Base-by-base conservation (phyloP, 2,888 invertebrate species). In the Myathropa florea region DNA sequence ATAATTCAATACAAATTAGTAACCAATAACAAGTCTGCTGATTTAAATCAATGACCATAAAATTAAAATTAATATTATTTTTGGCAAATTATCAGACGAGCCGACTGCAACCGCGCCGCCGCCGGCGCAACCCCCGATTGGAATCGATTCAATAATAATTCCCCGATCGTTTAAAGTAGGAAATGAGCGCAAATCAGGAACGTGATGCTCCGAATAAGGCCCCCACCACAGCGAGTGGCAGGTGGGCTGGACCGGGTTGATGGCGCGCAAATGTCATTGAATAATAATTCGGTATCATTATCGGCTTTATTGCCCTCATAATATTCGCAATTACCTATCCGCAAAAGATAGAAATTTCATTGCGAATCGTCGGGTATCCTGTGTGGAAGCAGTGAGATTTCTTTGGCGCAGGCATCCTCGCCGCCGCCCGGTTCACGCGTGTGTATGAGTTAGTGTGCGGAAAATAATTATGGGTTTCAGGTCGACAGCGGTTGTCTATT, bases 211-310 rank as follows among this genome's bases (percentile, higher is more conserved):
- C 28, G 14, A 46, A 71, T n/a, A 28, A 39, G 46, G 24, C 57
- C 57, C 12, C 57, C 23, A 12, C 21, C 10, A 9, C 7, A 7
- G 9, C 23, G 57, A 21, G 57, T 7, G 57, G 24, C 57, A 57
- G 57, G 57, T 57, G 57, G 57, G 24, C 24, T 14, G 57, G 59
- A 33, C 33, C 12, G 53, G 30, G 30, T 36, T 26, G 61, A 39
- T 63, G 76, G 30, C 59, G 67, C 70, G 77, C 88, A 88, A 89
- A 89, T 89, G 78, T 88, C 88, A 89, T 88, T 88, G 89, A 90
- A 90, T 89, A 89, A 90, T 90, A 90, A 90, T 91, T 90, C 87
- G 73, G 88, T 79, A 76, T 90, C 89, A 90, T 91, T 90, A 90
- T 90, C 90, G 90, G 88, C 87, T 88, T 90, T 89, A 89, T 86